Percentiles rank a stretch among this genome's conserved stretches.
phyloP scores from a whole-genome alignment of 2,113 vertebrate species.

The Cyphomyrus discorhynchus region DNA sequence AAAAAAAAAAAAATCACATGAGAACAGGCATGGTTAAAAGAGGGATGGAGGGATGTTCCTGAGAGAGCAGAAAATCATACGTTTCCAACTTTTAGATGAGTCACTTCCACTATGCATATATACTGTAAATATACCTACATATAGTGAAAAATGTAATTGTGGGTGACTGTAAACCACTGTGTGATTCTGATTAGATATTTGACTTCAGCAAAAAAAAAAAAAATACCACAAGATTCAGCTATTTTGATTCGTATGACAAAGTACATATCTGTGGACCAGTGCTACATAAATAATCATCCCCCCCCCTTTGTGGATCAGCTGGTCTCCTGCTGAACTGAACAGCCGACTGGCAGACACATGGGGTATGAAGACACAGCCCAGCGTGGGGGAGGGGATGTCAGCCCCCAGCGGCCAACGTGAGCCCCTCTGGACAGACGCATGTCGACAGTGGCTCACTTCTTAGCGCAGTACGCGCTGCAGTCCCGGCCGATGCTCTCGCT shows the following conservation, averaged over 20 bases:
- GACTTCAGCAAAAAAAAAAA: not conserved
- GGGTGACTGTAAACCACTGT: not conserved
- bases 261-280: not conserved
- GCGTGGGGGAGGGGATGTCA: not conserved
- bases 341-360: not conserved
- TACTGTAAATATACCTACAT: not conserved
- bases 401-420: not conserved
- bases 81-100: not conserved
- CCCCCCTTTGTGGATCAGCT: not conserved
- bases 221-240: not conserved
- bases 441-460: constrained; percentile 65
- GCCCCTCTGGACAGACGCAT: not conserved
- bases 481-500: constrained; percentile 84
- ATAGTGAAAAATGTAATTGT: not conserved
- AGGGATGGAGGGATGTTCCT: not conserved
- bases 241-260: not conserved
- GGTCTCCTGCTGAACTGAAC: not conserved
- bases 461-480: constrained; percentile 82
- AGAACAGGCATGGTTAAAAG: not conserved
- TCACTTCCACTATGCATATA: not conserved
- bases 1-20: not conserved
- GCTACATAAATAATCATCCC: not conserved
- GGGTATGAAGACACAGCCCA: not conserved
- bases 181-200: not conserved
- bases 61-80: not conserved